These are phyloP conservation scores for Magallana nippona DNA, from an alignment of 2,888 invertebrate genomes.

Conservation along the genomic window DNA sequence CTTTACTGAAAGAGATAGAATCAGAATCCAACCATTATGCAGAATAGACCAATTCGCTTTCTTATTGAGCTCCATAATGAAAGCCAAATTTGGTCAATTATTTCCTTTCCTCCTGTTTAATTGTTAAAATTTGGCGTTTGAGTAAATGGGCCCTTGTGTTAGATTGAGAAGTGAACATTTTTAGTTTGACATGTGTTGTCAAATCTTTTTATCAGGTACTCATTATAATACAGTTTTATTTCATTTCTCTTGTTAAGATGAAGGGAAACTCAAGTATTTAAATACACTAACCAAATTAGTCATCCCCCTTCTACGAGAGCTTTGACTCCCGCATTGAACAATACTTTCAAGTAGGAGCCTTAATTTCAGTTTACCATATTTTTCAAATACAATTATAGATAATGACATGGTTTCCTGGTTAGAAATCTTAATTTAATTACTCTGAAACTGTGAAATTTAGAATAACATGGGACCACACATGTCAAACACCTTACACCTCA, in stretches of 20 bases:
- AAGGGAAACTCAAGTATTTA: conserved; percentile 12
- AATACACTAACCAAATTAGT: conserved; percentile 28
- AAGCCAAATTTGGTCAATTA: conserved; percentile 26
- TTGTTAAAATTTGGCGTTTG: neutral
- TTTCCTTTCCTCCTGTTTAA: neutral
- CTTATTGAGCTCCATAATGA: conserved; percentile 1
- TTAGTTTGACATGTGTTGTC: conserved; percentile 22
- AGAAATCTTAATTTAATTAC: conserved; percentile 5
- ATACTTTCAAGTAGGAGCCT: neutral
- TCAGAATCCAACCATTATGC: conserved; percentile 1
- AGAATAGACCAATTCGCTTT: neutral
- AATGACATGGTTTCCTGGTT: conserved; percentile 10
- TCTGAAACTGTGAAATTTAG: conserved; percentile 12
- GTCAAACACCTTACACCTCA: neutral
- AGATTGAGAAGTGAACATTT: conserved; percentile 27
- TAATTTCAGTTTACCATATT: neutral
- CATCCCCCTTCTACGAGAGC: neutral
- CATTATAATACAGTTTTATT: conserved; percentile 26
- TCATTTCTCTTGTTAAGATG: conserved; percentile 6
- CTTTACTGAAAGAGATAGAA: neutral
- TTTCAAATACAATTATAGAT: conserved; percentile 26
- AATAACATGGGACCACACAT: conserved; percentile 17
- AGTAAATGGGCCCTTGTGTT: neutral
- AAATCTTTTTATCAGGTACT: neutral
- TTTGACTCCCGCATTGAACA: conserved; percentile 16